phyloP scores from a whole-genome alignment of 2,797 vertebrate genomes.

The Amblyopsis hoosieri region DNA sequence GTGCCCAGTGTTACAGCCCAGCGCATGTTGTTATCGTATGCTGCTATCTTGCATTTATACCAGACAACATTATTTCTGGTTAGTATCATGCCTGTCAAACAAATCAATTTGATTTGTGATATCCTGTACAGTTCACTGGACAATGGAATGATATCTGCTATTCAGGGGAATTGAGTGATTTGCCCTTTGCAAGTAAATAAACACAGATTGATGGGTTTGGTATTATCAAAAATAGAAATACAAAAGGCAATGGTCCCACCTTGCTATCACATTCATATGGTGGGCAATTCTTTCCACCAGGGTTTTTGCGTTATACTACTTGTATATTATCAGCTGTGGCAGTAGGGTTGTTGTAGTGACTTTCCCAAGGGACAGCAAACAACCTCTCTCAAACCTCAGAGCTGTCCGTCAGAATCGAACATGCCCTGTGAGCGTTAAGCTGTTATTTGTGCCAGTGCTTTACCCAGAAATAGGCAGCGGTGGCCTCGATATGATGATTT shows the following conservation, averaged over 20 bases:
- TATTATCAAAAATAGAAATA: no score
- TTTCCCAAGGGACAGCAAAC: constrained; percentile 11
- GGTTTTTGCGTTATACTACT: constrained; percentile 1
- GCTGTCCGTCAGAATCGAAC: constrained; percentile 26
- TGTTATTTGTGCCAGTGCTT: constrained; percentile 19
- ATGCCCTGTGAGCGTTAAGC: no score
- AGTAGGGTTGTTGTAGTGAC: neutral
- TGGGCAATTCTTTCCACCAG: constrained; percentile 16
- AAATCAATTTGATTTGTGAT: no score
- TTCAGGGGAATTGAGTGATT: no score
- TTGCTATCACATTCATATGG: no score
- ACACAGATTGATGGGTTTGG: no score
- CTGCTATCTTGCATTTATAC: neutral
- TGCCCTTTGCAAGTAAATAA: no score
- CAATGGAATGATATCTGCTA: no score
- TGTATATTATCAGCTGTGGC: constrained; percentile 12
- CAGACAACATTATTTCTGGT: neutral
- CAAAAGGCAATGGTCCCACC: no score
- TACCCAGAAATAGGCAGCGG: constrained; percentile 52
- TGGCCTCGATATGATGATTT: constrained; percentile 28
- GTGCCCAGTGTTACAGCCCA: no score
- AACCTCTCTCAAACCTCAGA: constrained; percentile 12
- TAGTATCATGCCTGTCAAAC: no score
- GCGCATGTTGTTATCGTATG: neutral
- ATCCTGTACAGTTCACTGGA: no score